A percentile compares a stretch with the other conserved stretches of the same genome.
Evolutionary conservation across 1,140 invertebrate species (phyloP).

Genomic region (Cherax destructor): DNA sequence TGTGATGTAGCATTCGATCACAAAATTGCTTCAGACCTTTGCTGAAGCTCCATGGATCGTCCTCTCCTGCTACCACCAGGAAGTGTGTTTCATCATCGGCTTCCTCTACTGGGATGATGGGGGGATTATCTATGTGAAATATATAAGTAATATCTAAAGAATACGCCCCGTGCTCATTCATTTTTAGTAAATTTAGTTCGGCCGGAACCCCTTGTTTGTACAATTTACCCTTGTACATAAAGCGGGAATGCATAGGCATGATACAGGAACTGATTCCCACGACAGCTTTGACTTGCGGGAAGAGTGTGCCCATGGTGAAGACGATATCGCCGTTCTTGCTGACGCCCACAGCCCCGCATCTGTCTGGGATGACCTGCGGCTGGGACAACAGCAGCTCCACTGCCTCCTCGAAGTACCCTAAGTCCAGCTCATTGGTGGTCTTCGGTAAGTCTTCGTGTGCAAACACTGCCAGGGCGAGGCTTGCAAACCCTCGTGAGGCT

Average conservation of each 20-base stretch:
- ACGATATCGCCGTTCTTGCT: conserved; percentile 49
- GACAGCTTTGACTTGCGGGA: neutral
- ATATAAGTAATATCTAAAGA: neutral
- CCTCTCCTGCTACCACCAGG: conserved; percentile 46
- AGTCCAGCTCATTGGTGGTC: conserved; percentile 21
- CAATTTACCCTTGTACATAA: conserved; percentile 38
- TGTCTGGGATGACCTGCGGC: conserved; percentile 58
- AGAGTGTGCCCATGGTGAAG: conserved; percentile 35
- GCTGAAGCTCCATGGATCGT: conserved; percentile 34
- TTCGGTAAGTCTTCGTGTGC: conserved; percentile 55
- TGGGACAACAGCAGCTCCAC: conserved; percentile 54
- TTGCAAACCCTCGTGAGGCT: conserved; percentile 62
- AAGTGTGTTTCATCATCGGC: conserved; percentile 66
- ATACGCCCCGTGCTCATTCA: neutral
- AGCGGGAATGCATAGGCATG: neutral
- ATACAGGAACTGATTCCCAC: neutral
- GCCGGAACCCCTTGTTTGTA: neutral
- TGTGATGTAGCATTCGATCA: conserved; percentile 41
- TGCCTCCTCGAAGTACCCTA: conserved; percentile 68
- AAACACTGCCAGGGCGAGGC: conserved; percentile 58
- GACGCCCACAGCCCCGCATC: conserved; percentile 59
- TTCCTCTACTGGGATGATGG: conserved; percentile 60
- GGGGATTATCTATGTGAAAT: neutral
- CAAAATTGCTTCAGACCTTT: conserved; percentile 2
- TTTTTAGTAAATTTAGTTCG: neutral